Conservation (phyloP, 2,113 vertebrate genomes). For the Hepsetus odoe region DNA sequence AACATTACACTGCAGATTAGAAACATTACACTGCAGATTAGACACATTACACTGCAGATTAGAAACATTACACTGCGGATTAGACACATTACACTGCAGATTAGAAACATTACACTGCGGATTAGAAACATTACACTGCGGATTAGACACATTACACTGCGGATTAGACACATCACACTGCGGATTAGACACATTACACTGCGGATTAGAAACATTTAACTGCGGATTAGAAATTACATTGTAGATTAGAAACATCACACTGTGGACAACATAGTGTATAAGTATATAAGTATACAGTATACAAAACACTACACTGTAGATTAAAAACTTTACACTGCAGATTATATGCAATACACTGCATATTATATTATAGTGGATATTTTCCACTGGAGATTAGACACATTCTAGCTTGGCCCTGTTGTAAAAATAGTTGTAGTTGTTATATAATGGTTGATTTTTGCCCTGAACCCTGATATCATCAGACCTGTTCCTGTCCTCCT, state of each 20-base stretch:
- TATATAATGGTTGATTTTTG: too few relatives aligned
- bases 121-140: neutral
- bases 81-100: too few relatives aligned
- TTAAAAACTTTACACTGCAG: neutral
- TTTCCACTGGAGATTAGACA: neutral
- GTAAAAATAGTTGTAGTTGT: too few relatives aligned
- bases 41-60: too few relatives aligned
- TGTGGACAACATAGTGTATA: neutral
- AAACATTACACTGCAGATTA: too few relatives aligned
- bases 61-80: too few relatives aligned
- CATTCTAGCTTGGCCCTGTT: too few relatives aligned
- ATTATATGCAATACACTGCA: neutral
- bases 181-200: neutral
- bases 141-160: neutral
- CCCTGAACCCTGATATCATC: too few relatives aligned
- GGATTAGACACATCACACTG: neutral
- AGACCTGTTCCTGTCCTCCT: too few relatives aligned
- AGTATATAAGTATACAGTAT: too few relatives aligned
- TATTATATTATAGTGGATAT: too few relatives aligned
- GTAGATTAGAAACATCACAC: neutral
- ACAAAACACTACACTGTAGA: neutral
- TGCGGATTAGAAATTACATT: neutral
- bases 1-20: too few relatives aligned
- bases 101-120: neutral
- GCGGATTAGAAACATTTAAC: neutral